phyloP scores from a whole-genome alignment of 2,888 invertebrate genomes.

The Epirrhoe alternata region DNA sequence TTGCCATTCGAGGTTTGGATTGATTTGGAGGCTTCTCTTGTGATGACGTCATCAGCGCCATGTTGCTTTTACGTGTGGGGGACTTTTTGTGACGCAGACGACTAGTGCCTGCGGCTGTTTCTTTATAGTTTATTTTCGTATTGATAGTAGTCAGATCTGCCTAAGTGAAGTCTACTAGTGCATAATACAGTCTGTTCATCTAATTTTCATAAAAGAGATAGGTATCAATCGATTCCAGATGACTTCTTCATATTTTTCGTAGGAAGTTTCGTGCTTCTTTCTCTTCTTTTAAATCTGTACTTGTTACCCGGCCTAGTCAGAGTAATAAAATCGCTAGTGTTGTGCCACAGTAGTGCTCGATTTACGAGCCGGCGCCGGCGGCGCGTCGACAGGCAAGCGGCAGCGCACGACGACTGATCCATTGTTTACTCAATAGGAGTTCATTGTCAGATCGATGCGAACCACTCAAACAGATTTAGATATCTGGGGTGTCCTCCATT shows the following conservation, averaged over 20 bases:
- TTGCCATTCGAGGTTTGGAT: constrained; percentile 53
- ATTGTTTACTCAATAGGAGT: constrained; percentile 79
- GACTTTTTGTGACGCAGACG: constrained; percentile 1
- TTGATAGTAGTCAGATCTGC: too few relatives aligned
- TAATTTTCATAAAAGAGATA: too few relatives aligned
- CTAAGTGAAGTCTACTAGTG: too few relatives aligned
- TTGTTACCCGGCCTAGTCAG: constrained; percentile 9
- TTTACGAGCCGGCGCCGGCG: constrained; percentile 70
- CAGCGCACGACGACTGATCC: constrained; percentile 77
- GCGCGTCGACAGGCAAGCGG: constrained; percentile 73
- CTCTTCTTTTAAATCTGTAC: too few relatives aligned
- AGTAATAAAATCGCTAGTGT: constrained; percentile 62
- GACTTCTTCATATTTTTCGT: not conserved
- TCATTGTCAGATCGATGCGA: constrained; percentile 82
- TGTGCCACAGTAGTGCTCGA: constrained; percentile 68
- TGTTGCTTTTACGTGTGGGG: not conserved
- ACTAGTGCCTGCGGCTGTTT: not conserved
- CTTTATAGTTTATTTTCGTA: too few relatives aligned
- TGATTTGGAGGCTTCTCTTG: constrained; percentile 51
- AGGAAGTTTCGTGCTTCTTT: not conserved
- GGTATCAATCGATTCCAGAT: too few relatives aligned
- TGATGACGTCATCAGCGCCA: not conserved
- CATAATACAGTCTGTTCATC: too few relatives aligned
- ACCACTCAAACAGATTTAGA: constrained; percentile 77
- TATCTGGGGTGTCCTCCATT: constrained; percentile 29